These are phyloP conservation scores for Tethea ocularis DNA, from an alignment of 2,888 invertebrate species.

Conservation along the genomic window DNA sequence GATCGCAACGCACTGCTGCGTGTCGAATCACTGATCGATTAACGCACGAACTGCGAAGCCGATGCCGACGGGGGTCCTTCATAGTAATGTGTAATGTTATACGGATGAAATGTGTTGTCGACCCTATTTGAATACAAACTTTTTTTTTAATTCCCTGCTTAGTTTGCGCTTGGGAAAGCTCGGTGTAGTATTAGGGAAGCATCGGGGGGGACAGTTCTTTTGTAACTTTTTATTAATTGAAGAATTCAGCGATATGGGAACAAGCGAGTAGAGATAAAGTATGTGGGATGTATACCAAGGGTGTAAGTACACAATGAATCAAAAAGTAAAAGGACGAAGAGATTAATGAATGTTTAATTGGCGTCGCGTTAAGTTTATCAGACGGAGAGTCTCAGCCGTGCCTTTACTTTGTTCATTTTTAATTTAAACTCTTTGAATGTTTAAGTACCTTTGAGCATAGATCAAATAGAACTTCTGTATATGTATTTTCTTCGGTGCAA, in stretches of 20 bases:
- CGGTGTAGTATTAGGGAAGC: neutral
- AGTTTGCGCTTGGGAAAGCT: neutral
- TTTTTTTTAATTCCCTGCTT: neutral
- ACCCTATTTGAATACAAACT: neutral
- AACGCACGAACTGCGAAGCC: conserved; percentile 15
- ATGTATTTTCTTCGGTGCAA: neutral
- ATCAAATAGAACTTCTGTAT: neutral
- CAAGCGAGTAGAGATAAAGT: neutral
- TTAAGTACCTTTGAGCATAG: neutral
- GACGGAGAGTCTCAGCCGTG: neutral
- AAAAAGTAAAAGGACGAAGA: neutral
- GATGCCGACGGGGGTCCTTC: neutral
- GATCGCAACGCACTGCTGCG: conserved; percentile 18
- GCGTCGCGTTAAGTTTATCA: neutral
- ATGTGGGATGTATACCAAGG: neutral
- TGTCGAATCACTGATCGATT: conserved; percentile 34
- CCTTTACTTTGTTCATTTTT: neutral
- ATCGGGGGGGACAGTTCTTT: neutral
- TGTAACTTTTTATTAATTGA: neutral
- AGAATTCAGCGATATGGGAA: neutral
- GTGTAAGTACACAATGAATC: neutral
- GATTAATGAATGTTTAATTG: conserved; percentile 2
- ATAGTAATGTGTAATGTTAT: neutral
- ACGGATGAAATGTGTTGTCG: neutral
- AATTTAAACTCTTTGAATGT: neutral